Evolutionary conservation across 2,113 vertebrate genomes (phyloP).

Genomic region (Bos javanicus): DNA sequence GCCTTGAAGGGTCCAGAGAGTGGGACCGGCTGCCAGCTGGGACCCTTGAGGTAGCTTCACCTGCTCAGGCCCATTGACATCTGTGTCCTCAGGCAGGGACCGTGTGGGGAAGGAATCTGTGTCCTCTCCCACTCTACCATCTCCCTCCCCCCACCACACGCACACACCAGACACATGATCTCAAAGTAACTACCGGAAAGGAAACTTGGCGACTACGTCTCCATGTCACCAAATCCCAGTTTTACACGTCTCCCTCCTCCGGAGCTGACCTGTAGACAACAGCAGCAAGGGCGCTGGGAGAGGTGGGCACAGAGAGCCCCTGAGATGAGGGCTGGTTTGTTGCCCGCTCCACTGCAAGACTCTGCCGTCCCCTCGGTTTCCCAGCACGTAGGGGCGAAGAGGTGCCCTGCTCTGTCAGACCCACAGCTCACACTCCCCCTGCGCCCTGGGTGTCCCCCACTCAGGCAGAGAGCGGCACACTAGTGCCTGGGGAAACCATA

Average conservation of each 20-base stretch:
- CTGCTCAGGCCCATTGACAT: background rate
- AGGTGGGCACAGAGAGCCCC: background rate
- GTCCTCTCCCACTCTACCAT: background rate
- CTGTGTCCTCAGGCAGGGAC: background rate
- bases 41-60: background rate
- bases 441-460: background rate
- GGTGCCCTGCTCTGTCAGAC: background rate
- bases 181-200: slow-evolving; percentile 65
- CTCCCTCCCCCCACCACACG: background rate
- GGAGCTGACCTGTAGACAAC: background rate
- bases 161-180: slow-evolving; percentile 43
- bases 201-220: slow-evolving; percentile 62
- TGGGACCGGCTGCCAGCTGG: background rate
- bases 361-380: background rate
- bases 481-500: background rate
- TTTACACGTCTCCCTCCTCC: background rate
- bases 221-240: slow-evolving; percentile 59
- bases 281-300: background rate
- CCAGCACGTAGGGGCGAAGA: background rate
- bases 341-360: no score
- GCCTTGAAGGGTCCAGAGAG: background rate
- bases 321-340: no score
- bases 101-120: background rate
- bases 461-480: background rate
- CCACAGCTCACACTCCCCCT: background rate